Base-by-base conservation (phyloP, 2,113 vertebrate species). In the Leptocoma aspasia region DNA sequence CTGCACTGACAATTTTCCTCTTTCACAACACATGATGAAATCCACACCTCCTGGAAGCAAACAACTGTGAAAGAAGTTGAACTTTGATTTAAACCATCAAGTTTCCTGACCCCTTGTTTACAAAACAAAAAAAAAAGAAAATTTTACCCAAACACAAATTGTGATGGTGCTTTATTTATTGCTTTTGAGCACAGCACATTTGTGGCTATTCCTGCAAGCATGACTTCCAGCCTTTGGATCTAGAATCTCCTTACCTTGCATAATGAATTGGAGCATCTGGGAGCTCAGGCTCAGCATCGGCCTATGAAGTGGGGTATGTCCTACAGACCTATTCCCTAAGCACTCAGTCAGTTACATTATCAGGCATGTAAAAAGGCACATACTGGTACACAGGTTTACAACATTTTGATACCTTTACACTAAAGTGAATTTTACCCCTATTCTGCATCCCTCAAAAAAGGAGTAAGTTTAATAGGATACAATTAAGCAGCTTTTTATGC, bases 401-500 rank as follows among this genome's bases (percentile, higher is more conserved):
- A 24, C 3, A 71, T 22, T 70, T 64, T 22, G 15, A 42, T 56
- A 68, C 22, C 24, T 61, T 63, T 23, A 82, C 9, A 33, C 7
- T 64, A 7, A 82, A 80, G 15, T 22, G 17, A 72, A 15, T 60
- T 75, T 87, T 64, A 52, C 26, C 77, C 52, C n/a, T 81, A 33
- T 37, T 61, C n/a, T 42, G 6, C 15, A 68, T 8, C 31, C 13
- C 47, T 75, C 33, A 63, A 11, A 71, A 39, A 33, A 50, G 5
- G 4, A 75, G 1, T 15, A 59, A 75, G 5, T 68, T 75, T 33
- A 91, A 57, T 41, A 64, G 56, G 78, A 71, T 7, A 64, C 2
- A 6, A 60, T 71, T 85, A 91, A 92, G 70, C 57, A 93, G 65
- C 57, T 90, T 93, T 82, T 50, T 23, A 33, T 61, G 30, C 28